These are phyloP conservation scores for Silurus aristotelis DNA, from an alignment of 2,797 vertebrate species.

Conservation along the genomic window DNA sequence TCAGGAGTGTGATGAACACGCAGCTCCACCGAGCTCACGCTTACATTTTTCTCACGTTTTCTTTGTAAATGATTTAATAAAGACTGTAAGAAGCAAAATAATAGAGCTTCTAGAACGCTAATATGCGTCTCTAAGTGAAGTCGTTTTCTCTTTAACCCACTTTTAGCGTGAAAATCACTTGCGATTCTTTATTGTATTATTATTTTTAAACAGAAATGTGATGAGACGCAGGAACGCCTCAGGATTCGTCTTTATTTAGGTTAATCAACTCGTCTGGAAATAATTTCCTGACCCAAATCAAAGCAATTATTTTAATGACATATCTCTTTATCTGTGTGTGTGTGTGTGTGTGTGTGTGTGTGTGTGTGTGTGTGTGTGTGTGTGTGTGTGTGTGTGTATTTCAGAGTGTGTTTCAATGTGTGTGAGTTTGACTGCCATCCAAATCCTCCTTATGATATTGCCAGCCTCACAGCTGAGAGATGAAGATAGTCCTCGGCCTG, in stretches of 20 bases:
- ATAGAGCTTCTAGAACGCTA: too few relatives aligned
- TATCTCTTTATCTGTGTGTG: neutral
- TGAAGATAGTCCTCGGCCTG: slow-evolving; percentile 21
- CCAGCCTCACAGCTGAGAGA: slow-evolving; percentile 35
- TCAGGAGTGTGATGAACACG: too few relatives aligned
- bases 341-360: neutral
- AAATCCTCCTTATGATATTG: slow-evolving; percentile 16
- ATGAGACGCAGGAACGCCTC: neutral
- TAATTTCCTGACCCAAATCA: slow-evolving; percentile 5
- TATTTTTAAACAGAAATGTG: neutral
- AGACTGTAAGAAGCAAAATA: too few relatives aligned
- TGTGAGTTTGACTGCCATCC: neutral
- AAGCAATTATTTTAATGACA: slow-evolving; percentile 21
- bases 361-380: neutral
- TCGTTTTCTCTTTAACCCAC: neutral
- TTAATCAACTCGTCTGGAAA: neutral
- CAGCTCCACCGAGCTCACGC: too few relatives aligned
- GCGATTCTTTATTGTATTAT: too few relatives aligned
- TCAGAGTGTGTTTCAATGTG: slow-evolving; percentile 9
- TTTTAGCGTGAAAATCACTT: neutral
- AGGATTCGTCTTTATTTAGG: neutral
- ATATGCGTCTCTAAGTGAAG: neutral
- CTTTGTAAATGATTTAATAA: too few relatives aligned
- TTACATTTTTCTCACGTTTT: too few relatives aligned
- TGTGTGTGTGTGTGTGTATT: neutral